Evolutionary conservation across 2,888 invertebrate species (phyloP).

Genomic region (Aporophyla lueneburgensis): DNA sequence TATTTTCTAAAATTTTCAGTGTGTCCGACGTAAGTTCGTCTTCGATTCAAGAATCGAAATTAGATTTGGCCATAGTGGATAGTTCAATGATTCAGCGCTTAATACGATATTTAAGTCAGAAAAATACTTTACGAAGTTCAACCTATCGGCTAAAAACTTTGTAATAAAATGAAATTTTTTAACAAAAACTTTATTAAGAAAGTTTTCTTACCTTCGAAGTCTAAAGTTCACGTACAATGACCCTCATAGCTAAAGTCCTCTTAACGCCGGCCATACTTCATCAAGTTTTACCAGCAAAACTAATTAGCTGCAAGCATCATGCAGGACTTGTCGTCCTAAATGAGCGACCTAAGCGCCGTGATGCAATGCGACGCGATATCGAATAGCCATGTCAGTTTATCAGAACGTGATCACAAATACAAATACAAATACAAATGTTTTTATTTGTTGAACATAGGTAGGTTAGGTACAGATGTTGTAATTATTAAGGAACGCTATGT

Average conservation of each 20-base stretch:
- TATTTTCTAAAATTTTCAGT: too few relatives aligned
- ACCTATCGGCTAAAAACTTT: conserved; percentile 6
- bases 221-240: conserved; percentile 13
- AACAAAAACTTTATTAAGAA: conserved; percentile 24
- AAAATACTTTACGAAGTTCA: not conserved
- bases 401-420: not conserved
- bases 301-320: conserved; percentile 49
- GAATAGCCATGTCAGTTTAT: not conserved
- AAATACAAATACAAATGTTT: too few relatives aligned
- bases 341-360: not conserved
- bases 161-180: conserved; percentile 36
- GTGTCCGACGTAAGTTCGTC: not conserved
- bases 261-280: conserved; percentile 26
- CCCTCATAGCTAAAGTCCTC: conserved; percentile 5
- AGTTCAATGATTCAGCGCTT: not conserved
- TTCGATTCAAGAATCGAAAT: not conserved
- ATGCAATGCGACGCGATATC: not conserved
- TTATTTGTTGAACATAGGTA: too few relatives aligned
- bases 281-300: conserved; percentile 35
- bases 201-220: conserved; percentile 21
- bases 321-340: not conserved
- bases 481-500: too few relatives aligned
- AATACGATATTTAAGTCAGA: not conserved
- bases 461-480: too few relatives aligned
- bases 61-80: not conserved